Evolutionary conservation across 2,888 invertebrate genomes (phyloP).

Genomic region (Apomyelois bistriatella): DNA sequence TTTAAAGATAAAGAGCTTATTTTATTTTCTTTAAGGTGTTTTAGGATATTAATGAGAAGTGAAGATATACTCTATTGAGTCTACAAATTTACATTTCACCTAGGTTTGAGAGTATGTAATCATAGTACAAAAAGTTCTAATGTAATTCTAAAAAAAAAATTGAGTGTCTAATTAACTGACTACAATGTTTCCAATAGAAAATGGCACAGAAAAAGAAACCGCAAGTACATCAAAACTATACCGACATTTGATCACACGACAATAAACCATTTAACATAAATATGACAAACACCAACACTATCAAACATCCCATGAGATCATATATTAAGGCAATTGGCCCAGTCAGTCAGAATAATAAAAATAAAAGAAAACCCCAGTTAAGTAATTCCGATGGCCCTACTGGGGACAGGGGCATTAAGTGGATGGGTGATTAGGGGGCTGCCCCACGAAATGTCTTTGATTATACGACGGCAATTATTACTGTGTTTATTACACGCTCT

Average conservation of each 20-base stretch:
- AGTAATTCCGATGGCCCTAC: conserved; percentile 54
- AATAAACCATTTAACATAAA: conserved; percentile 5
- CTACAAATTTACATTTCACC: too few relatives aligned
- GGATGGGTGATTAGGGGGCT: conserved; percentile 50
- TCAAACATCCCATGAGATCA: conserved; percentile 21
- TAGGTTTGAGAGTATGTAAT: too few relatives aligned
- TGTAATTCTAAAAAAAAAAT: too few relatives aligned
- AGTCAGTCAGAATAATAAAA: conserved; percentile 59
- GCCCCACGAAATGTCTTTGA: conserved; percentile 8
- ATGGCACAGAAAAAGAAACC: too few relatives aligned
- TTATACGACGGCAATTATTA: conserved; percentile 8
- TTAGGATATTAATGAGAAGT: too few relatives aligned
- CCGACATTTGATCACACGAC: not conserved
- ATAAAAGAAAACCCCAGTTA: conserved; percentile 58
- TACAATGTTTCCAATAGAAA: too few relatives aligned
- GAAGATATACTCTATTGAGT: too few relatives aligned
- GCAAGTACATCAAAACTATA: not conserved
- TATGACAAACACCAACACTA: conserved; percentile 4
- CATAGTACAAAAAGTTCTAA: too few relatives aligned
- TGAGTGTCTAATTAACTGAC: too few relatives aligned
- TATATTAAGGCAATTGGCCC: conserved; percentile 43
- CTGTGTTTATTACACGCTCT: conserved; percentile 7
- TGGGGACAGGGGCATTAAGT: conserved; percentile 41
- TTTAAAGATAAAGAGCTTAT: too few relatives aligned
- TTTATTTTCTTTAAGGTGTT: too few relatives aligned